These are phyloP conservation scores for Panopea generosa DNA, from an alignment of 2,888 invertebrate species.

Conservation along the genomic window DNA sequence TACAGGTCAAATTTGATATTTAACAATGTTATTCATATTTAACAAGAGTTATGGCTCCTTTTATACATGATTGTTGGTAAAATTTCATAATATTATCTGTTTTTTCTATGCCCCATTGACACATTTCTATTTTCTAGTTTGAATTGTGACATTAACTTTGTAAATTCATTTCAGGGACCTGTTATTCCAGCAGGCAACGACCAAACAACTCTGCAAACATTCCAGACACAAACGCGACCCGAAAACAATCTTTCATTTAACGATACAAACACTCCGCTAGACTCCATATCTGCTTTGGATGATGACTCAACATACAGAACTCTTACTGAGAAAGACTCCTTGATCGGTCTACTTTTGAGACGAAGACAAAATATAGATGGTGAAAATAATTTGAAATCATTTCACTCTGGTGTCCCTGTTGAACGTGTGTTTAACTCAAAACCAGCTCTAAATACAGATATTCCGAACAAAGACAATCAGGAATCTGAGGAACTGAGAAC, in stretches of 20 bases:
- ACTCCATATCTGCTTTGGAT: conserved; percentile 27
- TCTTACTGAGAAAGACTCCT: conserved; percentile 56
- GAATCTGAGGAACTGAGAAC: conserved; percentile 77
- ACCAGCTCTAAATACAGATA: background rate
- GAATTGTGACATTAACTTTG: no score
- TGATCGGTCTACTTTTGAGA: conserved; percentile 54
- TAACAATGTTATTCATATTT: no score
- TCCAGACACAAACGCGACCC: conserved; percentile 14
- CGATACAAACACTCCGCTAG: conserved; percentile 21
- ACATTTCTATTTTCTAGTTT: no score
- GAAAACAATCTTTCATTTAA: conserved; percentile 14
- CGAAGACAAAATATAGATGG: conserved; percentile 51
- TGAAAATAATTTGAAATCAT: conserved; percentile 35
- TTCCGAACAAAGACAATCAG: conserved; percentile 13
- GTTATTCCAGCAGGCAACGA: conserved; percentile 35
- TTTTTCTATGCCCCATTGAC: no score
- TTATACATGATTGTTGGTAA: no score
- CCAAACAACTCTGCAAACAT: conserved; percentile 20
- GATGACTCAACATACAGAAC: conserved; percentile 58
- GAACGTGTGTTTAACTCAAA: conserved; percentile 53
- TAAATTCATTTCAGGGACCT: conserved; percentile 54
- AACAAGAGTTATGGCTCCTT: no score
- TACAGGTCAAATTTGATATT: no score
- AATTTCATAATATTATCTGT: no score
- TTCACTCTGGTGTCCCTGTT: conserved; percentile 64